Percentiles rank a stretch among this genome's conserved stretches.
These are phyloP conservation scores for Acanthochromis polyacanthus DNA, from an alignment of 2,113 vertebrate genomes.

Conservation along the genomic window DNA sequence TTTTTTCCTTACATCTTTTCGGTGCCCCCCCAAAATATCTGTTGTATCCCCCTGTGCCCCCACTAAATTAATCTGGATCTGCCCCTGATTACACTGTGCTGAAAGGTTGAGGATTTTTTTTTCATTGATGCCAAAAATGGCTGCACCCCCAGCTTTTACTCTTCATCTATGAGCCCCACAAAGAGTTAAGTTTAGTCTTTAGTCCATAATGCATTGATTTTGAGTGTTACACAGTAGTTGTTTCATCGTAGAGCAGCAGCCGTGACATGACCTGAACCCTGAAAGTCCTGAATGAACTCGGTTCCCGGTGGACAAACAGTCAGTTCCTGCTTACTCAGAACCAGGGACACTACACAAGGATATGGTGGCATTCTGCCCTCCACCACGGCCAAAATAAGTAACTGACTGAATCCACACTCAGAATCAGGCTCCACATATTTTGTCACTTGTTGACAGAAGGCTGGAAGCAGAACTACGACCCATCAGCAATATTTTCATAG, in stretches of 20 bases:
- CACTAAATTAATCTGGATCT: too few relatives aligned
- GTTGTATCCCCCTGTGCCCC: too few relatives aligned
- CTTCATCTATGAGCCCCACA: too few relatives aligned
- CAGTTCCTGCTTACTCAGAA: slow-evolving; percentile 57
- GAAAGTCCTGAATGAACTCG: slow-evolving; percentile 54
- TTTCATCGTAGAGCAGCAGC: slow-evolving; percentile 12
- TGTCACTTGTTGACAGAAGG: slow-evolving; percentile 61
- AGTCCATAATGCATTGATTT: too few relatives aligned
- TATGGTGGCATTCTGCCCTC: slow-evolving; percentile 48
- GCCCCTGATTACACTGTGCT: too few relatives aligned
- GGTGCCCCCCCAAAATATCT: too few relatives aligned
- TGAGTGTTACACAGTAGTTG: not conserved
- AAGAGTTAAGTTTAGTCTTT: too few relatives aligned
- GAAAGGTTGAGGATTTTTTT: too few relatives aligned
- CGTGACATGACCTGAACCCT: slow-evolving; percentile 33
- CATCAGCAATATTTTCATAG: slow-evolving; percentile 10
- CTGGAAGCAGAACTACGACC: slow-evolving; percentile 39
- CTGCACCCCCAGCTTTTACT: too few relatives aligned
- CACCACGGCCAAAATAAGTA: slow-evolving; percentile 60
- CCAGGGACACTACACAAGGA: slow-evolving; percentile 48
- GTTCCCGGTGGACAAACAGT: slow-evolving; percentile 47
- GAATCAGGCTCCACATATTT: slow-evolving; percentile 53
- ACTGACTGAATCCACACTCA: slow-evolving; percentile 47
- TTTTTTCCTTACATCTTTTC: too few relatives aligned
- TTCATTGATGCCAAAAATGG: too few relatives aligned